Evolutionary conservation across 2,888 invertebrate species (phyloP), one percentile per base, ranked within the genome.

Genomic region (Dorcus parallelipipedus): DNA sequence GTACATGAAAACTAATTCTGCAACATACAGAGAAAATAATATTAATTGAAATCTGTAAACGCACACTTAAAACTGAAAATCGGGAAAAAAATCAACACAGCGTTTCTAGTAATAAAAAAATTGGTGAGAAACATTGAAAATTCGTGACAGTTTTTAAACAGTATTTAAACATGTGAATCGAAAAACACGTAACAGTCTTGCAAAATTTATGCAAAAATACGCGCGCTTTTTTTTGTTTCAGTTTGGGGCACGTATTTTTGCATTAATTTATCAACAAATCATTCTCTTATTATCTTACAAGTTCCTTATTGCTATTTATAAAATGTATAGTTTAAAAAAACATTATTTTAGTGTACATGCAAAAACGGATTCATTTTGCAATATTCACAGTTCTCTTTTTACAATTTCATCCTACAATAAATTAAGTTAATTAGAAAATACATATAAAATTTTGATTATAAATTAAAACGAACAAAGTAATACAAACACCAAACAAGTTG

Each of bases 261-360:
- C 53, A 63, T 64, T 54, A 60, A 61, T 62, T 63, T 60, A 55
- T 61, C 54, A 56, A 54, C 55, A 14, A 40, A 45, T 49, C 38
- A 49, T 48, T 53, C n/a, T 10, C 14, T 41, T 41, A 42, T 53
- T 33, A 43, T 17, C 14, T 38, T 7, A 47, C 33, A 53, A 56
- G 59, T 59, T 61, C 49, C 53, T 64, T 60, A 62, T 63, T 64
- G 64, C 64, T 64, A 64, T 63, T 64, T 64, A 64, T 65, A 62
- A 60, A 64, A 58, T 54, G 60, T 58, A 42, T 49, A 42, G 47
- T 56, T 56, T 26, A 43, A 26, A 42, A 38, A 40, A 48, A 54
- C 14, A 20, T 39, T 51, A 14, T 51, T 55, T 43, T 56, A 45
- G 49, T 56, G 57, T 53, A 60, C 64, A 60, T 60, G 60, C 62